phyloP scores from a whole-genome alignment of 2,113 vertebrate species.

The Cinclus mexicanus region DNA sequence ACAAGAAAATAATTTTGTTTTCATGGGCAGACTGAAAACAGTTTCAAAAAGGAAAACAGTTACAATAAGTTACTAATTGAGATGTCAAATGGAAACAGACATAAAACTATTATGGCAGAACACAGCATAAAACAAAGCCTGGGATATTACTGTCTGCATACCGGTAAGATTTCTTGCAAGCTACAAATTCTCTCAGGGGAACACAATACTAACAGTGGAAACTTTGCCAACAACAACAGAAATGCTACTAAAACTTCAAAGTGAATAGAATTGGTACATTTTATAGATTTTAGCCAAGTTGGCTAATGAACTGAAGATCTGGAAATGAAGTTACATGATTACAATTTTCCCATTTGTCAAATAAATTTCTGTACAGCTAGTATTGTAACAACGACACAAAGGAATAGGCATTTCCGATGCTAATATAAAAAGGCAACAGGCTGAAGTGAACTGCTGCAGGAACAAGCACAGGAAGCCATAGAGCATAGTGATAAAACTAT shows the following conservation, averaged over 20 bases:
- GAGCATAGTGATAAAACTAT: background rate
- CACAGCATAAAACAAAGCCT: background rate
- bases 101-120: slow-evolving; percentile 29
- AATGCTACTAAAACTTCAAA: slow-evolving; percentile 65
- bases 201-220: background rate
- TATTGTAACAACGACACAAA: slow-evolving; percentile 1
- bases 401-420: slow-evolving; percentile 30
- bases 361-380: slow-evolving; percentile 48
- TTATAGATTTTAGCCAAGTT: slow-evolving; percentile 37
- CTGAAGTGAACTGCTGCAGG: background rate
- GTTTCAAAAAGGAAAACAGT: background rate
- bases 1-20: background rate
- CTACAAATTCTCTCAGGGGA: background rate
- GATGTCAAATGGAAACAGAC: slow-evolving; percentile 34
- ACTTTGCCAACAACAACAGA: slow-evolving; percentile 52
- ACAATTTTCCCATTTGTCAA: slow-evolving; percentile 60
- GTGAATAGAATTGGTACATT: slow-evolving; percentile 28
- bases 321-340: slow-evolving; percentile 52
- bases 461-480: background rate
- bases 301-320: slow-evolving; percentile 61
- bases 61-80: background rate
- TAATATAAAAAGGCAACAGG: background rate
- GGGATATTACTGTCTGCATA: slow-evolving; percentile 33
- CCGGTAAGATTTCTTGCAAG: slow-evolving; percentile 20
- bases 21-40: background rate